These are phyloP conservation scores for Branchinecta lynchi DNA, from an alignment of 1,140 invertebrate species.

Conservation along the genomic window DNA sequence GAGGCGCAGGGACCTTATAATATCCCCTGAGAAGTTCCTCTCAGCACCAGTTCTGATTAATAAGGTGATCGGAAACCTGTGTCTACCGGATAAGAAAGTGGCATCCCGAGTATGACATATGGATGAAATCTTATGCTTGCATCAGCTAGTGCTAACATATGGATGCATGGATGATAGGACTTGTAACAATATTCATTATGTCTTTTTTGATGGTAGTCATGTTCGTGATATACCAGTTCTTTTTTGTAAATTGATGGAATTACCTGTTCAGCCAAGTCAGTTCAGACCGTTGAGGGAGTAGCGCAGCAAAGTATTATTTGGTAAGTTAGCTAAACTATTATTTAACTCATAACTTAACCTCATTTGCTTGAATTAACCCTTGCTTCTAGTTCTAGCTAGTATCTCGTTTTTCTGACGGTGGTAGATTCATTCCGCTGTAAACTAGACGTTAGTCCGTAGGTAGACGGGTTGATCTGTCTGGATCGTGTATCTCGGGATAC, in stretches of 20 bases:
- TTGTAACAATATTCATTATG: not conserved
- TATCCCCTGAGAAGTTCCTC: no score
- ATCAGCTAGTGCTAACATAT: not conserved
- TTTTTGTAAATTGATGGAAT: not conserved
- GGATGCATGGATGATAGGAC: constrained; percentile 5
- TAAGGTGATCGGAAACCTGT: no score
- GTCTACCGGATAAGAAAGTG: no score
- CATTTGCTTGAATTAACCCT: not conserved
- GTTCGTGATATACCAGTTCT: not conserved
- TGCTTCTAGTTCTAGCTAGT: not conserved
- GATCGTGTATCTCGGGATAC: no score
- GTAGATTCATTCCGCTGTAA: not conserved
- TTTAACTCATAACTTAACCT: not conserved
- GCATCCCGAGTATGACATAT: no score
- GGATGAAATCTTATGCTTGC: no score
- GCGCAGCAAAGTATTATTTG: no score
- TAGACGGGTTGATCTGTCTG: no score
- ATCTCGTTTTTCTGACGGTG: not conserved
- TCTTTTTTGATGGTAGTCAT: not conserved
- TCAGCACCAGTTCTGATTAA: no score
- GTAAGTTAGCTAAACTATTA: no score
- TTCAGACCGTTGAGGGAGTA: not conserved
- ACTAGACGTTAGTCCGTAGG: no score
- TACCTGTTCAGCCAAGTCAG: not conserved
- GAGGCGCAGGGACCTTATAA: no score